Evolutionary conservation across 2,113 vertebrate species (phyloP).

Genomic region (Cyprinodon brontotheroides): DNA sequence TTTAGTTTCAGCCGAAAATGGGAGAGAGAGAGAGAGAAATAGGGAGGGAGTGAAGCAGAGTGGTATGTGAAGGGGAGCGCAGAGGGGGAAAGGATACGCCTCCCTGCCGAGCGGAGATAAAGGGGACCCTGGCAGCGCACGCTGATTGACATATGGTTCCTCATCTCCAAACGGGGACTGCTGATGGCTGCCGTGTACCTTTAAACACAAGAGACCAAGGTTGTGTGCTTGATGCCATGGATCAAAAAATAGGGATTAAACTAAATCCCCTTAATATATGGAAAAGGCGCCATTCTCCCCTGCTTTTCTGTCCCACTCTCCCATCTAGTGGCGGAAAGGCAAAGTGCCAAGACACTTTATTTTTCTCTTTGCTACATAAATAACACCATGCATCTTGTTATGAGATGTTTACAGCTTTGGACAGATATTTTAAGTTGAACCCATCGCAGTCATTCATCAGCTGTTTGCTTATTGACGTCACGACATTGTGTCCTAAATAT

Average conservation of each 20-base stretch:
- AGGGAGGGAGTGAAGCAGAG: conserved; percentile 28
- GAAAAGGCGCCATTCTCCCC: conserved; percentile 21
- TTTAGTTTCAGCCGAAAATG: conserved; percentile 26
- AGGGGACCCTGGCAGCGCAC: conserved; percentile 57
- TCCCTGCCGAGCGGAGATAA: conserved; percentile 66
- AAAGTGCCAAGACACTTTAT: not conserved
- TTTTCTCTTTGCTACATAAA: conserved; percentile 27
- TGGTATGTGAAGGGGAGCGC: conserved; percentile 59
- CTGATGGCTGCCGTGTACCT: conserved; percentile 54
- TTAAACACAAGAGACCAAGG: conserved; percentile 40
- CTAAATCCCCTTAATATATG: conserved; percentile 10
- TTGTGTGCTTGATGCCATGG: conserved; percentile 28
- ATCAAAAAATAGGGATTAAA: conserved; percentile 16
- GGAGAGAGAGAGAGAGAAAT: not conserved
- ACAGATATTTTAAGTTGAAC: not conserved
- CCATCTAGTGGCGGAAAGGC: conserved; percentile 59
- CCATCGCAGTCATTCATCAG: not conserved
- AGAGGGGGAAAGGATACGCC: conserved; percentile 64
- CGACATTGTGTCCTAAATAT: not conserved
- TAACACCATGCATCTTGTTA: conserved; percentile 3
- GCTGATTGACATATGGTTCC: conserved; percentile 57
- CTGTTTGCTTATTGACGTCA: not conserved
- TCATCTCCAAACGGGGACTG: conserved; percentile 43
- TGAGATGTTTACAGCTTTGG: not conserved
- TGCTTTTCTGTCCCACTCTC: conserved; percentile 17